A percentile compares a stretch with the other conserved stretches of the same genome.
Evolutionary conservation across 2,888 invertebrate genomes (phyloP).

Genomic region (Ormyrus thymus): DNA sequence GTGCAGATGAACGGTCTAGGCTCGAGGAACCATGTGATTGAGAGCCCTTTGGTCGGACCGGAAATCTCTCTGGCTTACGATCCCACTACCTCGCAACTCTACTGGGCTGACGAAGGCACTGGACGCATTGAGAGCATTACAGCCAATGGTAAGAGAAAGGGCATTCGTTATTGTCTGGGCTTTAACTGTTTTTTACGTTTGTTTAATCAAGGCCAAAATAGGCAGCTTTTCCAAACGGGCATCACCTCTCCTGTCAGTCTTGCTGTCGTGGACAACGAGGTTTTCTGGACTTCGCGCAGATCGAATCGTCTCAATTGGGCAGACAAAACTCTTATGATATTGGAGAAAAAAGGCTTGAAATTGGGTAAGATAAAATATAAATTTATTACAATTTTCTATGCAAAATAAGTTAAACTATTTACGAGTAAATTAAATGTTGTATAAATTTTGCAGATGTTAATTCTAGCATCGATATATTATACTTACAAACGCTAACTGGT

Average conservation of each 20-base stretch:
- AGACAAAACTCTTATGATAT: constrained; percentile 74
- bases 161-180: constrained; percentile 53
- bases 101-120: constrained; percentile 82
- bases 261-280: constrained; percentile 79
- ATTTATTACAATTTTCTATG: background rate
- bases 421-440: background rate
- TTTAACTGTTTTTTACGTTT: background rate
- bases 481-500: constrained; percentile 76
- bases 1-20: constrained; percentile 82
- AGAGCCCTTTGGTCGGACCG: constrained; percentile 76
- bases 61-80: constrained; percentile 78
- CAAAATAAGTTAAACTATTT: background rate
- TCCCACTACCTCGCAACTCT: constrained; percentile 78
- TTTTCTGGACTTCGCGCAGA: constrained; percentile 83
- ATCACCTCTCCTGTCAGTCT: constrained; percentile 77
- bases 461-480: constrained; percentile 71
- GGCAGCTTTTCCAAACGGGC: constrained; percentile 71
- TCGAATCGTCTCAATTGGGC: constrained; percentile 80
- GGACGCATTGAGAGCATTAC: constrained; percentile 80
- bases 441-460: constrained; percentile 63
- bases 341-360: constrained; percentile 70
- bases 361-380: constrained; percentile 66
- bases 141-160: constrained; percentile 62
- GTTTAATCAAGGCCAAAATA: constrained; percentile 45
- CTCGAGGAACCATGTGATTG: constrained; percentile 72